phyloP scores from a whole-genome alignment of 2,797 vertebrate genomes.

The Premnoplex brunnescens region DNA sequence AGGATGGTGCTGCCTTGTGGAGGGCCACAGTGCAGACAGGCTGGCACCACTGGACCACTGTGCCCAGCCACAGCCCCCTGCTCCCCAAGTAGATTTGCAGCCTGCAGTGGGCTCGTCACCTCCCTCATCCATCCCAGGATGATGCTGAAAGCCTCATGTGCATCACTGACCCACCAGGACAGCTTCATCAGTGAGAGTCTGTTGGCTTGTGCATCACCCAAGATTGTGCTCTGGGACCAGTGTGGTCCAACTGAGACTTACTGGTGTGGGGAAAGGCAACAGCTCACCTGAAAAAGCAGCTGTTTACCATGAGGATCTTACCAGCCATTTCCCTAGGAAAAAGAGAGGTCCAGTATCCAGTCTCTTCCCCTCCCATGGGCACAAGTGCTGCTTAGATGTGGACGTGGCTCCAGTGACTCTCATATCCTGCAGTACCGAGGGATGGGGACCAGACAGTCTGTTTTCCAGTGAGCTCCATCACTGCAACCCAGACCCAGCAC shows the following conservation, averaged over 20 bases:
- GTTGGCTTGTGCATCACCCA: background rate
- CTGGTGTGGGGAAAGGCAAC: background rate
- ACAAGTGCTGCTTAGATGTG: background rate
- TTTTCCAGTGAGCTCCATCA: background rate
- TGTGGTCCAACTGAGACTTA: background rate
- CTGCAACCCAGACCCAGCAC: background rate
- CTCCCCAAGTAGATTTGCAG: accelerated
- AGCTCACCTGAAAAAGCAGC: background rate
- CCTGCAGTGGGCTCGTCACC: background rate
- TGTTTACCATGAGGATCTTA: background rate
- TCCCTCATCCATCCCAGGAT: background rate
- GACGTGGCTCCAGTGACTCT: background rate
- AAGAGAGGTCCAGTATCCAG: background rate
- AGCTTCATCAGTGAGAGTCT: accelerated
- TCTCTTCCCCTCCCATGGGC: background rate
- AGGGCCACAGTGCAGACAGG: background rate
- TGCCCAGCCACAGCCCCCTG: background rate
- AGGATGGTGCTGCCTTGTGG: slow-evolving; percentile 42
- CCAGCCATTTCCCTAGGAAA: background rate
- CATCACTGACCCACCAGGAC: background rate
- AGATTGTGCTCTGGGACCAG: background rate
- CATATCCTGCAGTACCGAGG: background rate
- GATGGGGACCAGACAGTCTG: background rate
- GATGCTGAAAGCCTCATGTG: background rate
- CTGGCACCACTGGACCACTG: accelerated